Evolutionary conservation across 2,797 vertebrate genomes (phyloP), one percentile per base, ranked within the genome.

Genomic region (Cirrhinus mrigala): DNA sequence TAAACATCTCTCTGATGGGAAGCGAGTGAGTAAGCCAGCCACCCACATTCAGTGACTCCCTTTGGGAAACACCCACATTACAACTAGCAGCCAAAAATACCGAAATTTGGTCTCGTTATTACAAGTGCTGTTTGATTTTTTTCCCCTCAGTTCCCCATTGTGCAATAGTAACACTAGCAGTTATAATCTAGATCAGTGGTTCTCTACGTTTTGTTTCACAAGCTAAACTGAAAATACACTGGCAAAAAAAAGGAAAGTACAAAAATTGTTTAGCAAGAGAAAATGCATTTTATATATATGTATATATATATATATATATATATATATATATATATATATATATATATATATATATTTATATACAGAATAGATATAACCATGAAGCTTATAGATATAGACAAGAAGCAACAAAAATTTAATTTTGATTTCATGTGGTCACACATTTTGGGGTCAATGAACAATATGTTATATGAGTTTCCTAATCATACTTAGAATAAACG

Each of bases 1-100:
- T 66, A 76, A 76, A 76, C 46, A 83, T 27, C 81, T 52, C 73
- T 76, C 73, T 84, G 60, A 84, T 84, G 82, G 62, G 82, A 84
- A 77, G 70, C 6, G 60, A 69, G 60, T 74, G 81, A 83, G 70
- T 75, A 83, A 83, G 56, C 75, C 76, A 87, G 74, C 82, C 85
- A 83, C 89, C 86, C 83, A 83, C 74, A 89, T 81, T 85, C 73
- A 87, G 60, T n/a, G 75, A 73, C 85, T 77, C 60, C 83, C 84
- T 62, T 73, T 64, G 64, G 71, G 79, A 74, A 87, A 85, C 86
- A 80, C 74, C 82, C 84, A 77, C 64, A 83, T 46, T 75, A 80
- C 75, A 87, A 77, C 71, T 52, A 54, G 87, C 50, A 69, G 74
- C 56, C 71, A 84, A 70, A 81, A 87, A 82, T 68, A 85, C 6